Evolutionary conservation across 2,888 invertebrate species (phyloP).

Genomic region (Gnatocerus cornutus): DNA sequence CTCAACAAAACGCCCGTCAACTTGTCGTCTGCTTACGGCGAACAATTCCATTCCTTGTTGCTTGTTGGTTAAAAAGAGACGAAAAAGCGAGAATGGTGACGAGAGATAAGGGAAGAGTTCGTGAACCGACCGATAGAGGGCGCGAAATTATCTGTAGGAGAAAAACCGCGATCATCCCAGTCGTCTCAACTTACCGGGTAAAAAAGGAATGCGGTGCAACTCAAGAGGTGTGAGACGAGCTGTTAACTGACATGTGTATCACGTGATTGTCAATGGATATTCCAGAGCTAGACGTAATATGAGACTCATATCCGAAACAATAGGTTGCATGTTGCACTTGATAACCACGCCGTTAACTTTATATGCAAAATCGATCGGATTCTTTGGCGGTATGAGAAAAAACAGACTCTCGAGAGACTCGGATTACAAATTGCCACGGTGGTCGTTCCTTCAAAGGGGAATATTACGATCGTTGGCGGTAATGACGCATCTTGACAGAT

Average conservation of each 20-base stretch:
- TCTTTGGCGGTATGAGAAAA: conserved; percentile 33
- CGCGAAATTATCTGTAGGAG: neutral
- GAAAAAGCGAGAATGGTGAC: conserved; percentile 11
- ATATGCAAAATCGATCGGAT: conserved; percentile 37
- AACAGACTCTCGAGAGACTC: conserved; percentile 11
- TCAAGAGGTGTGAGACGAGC: conserved; percentile 33
- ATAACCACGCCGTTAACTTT: conserved; percentile 38
- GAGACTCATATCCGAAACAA: conserved; percentile 40
- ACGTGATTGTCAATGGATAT: conserved; percentile 43
- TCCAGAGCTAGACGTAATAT: conserved; percentile 38
- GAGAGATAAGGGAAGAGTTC: neutral
- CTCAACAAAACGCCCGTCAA: conserved; percentile 59
- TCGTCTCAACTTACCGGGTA: neutral
- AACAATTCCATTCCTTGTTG: conserved; percentile 46
- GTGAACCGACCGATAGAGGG: neutral
- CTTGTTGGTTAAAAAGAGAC: conserved; percentile 36
- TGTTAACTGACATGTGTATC: conserved; percentile 34
- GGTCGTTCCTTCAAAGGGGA: conserved; percentile 21
- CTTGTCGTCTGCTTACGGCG: conserved; percentile 49
- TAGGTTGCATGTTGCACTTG: conserved; percentile 33
- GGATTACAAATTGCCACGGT: conserved; percentile 27
- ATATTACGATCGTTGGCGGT: neutral
- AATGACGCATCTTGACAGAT: no score
- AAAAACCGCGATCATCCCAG: neutral
- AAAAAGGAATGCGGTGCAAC: conserved; percentile 16